Percentiles rank a stretch among this genome's conserved stretches.
Conservation (phyloP, 2,888 invertebrate species). For the Atethmia centrago region DNA sequence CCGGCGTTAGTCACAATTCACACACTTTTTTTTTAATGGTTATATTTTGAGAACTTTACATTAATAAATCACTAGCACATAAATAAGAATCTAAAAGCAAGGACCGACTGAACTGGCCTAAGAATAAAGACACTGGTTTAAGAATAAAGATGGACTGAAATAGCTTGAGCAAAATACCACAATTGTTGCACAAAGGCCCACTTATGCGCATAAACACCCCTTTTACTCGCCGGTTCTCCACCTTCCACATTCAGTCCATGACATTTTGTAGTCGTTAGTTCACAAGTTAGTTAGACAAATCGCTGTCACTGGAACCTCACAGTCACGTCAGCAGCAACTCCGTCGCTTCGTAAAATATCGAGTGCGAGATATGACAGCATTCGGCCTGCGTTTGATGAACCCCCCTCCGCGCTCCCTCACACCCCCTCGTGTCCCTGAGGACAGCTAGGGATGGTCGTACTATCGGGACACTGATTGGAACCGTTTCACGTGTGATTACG, state of each 20-base stretch:
- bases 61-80: no score
- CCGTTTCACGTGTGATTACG: conserved; percentile 21
- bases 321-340: conserved; percentile 58
- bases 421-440: conserved; percentile 3
- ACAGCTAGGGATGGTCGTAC: conserved; percentile 23
- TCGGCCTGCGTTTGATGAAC: conserved; percentile 68
- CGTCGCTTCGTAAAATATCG: conserved; percentile 66
- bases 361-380: conserved; percentile 67
- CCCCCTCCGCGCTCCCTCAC: conserved; percentile 5
- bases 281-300: no score
- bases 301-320: conserved; percentile 27
- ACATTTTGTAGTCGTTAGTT: neutral
- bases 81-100: no score
- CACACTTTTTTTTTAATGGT: no score
- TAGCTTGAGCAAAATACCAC: no score
- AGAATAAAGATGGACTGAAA: no score
- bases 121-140: no score
- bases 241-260: neutral
- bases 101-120: no score
- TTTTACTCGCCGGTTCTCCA: neutral
- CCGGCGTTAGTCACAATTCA: no score
- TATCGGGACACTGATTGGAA: conserved; percentile 49
- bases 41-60: no score
- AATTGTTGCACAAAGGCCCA: no score
- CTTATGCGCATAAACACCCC: no score